phyloP scores from a whole-genome alignment of 2,113 vertebrate species.

The Emydura subglobosa region DNA sequence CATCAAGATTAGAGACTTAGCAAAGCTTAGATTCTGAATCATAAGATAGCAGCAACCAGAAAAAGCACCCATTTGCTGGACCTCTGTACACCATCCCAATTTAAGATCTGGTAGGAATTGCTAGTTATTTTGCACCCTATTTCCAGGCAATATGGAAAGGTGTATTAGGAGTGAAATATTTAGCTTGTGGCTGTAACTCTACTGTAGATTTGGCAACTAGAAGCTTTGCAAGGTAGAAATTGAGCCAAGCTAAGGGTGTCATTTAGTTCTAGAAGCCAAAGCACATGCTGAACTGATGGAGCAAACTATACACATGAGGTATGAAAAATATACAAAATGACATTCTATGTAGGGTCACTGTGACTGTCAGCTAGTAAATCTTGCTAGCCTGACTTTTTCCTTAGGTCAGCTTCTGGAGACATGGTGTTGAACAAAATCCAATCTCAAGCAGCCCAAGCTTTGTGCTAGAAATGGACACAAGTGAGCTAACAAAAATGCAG shows the following conservation, averaged over 20 bases:
- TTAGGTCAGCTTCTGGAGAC: background rate
- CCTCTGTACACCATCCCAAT: background rate
- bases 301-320: background rate
- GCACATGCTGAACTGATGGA: background rate
- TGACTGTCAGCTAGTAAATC: background rate
- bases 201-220: background rate
- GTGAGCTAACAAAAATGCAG: background rate
- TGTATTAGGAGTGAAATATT: background rate
- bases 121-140: background rate
- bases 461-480: background rate
- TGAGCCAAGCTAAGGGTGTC: background rate
- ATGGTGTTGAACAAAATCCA: background rate
- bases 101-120: background rate
- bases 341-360: background rate
- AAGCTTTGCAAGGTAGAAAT: background rate
- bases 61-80: background rate
- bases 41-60: background rate
- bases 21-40: background rate
- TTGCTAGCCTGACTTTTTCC: background rate
- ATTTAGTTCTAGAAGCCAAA: background rate
- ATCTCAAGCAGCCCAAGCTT: background rate
- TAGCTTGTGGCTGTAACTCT: background rate
- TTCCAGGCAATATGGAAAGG: background rate
- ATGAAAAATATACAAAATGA: background rate
- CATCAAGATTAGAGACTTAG: background rate